Conservation (phyloP, 2,113 vertebrate species). For the Sphaerodactylus townsendi region DNA sequence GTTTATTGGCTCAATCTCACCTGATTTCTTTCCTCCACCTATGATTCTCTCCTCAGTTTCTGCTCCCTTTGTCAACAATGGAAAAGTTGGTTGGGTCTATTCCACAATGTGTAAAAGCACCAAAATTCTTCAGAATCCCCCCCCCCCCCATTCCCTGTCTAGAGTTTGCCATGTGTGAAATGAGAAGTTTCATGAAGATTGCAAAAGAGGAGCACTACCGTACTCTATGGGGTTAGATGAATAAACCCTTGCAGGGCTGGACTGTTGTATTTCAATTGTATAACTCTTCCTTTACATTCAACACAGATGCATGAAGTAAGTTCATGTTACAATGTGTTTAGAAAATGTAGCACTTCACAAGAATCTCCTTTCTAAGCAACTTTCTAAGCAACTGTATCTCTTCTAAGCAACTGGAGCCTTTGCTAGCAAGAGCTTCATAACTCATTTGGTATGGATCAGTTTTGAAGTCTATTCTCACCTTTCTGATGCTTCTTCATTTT, state of each 20-base stretch:
- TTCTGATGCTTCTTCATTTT: constrained; percentile 19
- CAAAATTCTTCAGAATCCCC: not conserved
- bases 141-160: not conserved
- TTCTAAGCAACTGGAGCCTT: constrained; percentile 5
- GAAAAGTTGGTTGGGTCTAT: no score
- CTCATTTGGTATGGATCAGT: constrained; percentile 7
- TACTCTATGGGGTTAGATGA: not conserved
- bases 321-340: not conserved
- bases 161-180: no score
- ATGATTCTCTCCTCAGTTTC: no score
- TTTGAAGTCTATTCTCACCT: constrained; percentile 19
- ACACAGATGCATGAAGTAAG: not conserved
- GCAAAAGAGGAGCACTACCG: not conserved
- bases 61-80: no score
- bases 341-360: not conserved
- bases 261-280: not conserved
- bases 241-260: not conserved
- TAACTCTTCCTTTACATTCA: not conserved
- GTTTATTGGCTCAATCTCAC: no score
- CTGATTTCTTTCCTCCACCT: no score
- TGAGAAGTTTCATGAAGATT: not conserved
- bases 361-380: not conserved
- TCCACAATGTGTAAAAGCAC: not conserved
- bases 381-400: not conserved
- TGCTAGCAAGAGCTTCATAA: not conserved